phyloP scores from a whole-genome alignment of 2,888 invertebrate genomes.

The Perithous albicinctus region DNA sequence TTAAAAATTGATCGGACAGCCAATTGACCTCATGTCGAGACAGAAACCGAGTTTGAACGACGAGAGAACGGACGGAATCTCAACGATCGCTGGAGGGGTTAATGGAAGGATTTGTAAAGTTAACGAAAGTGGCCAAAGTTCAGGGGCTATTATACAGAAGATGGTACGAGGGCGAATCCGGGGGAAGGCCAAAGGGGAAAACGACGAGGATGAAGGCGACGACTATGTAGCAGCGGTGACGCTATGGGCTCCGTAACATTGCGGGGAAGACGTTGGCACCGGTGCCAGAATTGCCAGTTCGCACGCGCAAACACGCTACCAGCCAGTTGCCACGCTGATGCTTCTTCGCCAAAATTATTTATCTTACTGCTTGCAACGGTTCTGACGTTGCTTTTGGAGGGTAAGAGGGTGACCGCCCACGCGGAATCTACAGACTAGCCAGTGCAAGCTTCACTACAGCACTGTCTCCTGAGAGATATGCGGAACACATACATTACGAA shows the following conservation, averaged over 20 bases:
- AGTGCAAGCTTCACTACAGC: background rate
- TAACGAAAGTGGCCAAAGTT: slow-evolving; percentile 71
- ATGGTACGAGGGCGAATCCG: background rate
- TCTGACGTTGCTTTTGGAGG: slow-evolving; percentile 41
- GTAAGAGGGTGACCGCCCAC: slow-evolving; percentile 24
- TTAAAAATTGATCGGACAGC: slow-evolving; percentile 10
- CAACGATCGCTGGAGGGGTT: slow-evolving; percentile 50
- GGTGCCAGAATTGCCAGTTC: slow-evolving; percentile 72
- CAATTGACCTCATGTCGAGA: slow-evolving; percentile 39
- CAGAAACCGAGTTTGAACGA: background rate
- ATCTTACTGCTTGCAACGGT: slow-evolving; percentile 66
- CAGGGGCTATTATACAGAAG: slow-evolving; percentile 61
- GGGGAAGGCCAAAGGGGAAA: slow-evolving; percentile 38
- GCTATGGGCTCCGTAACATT: slow-evolving; percentile 60
- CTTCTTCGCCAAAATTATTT: slow-evolving; percentile 73
- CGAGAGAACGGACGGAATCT: slow-evolving; percentile 30
- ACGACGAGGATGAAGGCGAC: slow-evolving; percentile 46
- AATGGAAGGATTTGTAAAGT: slow-evolving; percentile 71
- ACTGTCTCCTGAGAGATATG: slow-evolving; percentile 31
- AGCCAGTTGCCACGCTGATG: slow-evolving; percentile 63
- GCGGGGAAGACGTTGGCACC: slow-evolving; percentile 73
- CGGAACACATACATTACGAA: slow-evolving; percentile 33
- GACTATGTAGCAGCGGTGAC: slow-evolving; percentile 52
- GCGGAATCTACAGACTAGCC: slow-evolving; percentile 41
- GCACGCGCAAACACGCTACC: slow-evolving; percentile 23